Conservation (phyloP, 1,140 invertebrate species). For the Polypedilum pembai region DNA sequence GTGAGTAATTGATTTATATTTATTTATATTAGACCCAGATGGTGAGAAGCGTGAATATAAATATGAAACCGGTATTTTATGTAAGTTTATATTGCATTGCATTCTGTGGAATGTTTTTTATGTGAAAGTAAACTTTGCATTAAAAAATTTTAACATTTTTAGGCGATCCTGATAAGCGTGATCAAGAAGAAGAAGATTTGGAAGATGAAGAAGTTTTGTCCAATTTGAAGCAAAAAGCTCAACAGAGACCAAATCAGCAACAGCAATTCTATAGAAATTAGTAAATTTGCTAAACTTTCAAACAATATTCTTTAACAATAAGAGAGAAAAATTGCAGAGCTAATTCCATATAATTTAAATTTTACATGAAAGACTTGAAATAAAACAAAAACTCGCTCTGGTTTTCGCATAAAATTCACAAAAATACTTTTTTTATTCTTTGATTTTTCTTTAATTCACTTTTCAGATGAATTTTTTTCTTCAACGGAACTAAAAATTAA, state of each 20-base stretch:
- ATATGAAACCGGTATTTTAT: conserved; percentile 62
- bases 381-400: background rate
- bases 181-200: conserved; percentile 54
- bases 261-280: conserved; percentile 39
- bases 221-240: conserved; percentile 52
- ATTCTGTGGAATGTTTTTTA: background rate
- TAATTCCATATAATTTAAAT: background rate
- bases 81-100: conserved; percentile 36
- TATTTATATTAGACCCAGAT: conserved; percentile 68
- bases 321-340: background rate
- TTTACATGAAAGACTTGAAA: background rate
- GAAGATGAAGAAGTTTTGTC: conserved; percentile 58
- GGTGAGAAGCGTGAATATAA: conserved; percentile 63
- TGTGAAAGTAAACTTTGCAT: background rate
- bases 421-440: conserved; percentile 14
- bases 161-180: conserved; percentile 50
- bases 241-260: conserved; percentile 42
- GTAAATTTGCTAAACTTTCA: background rate
- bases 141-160: background rate
- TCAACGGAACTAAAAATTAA: background rate
- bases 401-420: conserved; percentile 25
- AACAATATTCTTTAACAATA: background rate
- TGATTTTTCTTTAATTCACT: background rate
- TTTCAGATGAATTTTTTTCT: conserved; percentile 21
- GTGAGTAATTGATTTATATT: conserved; percentile 46